A percentile compares a stretch with the other conserved stretches of the same genome.
Conservation (phyloP, 2,888 invertebrate genomes). For the Diaperis boleti region DNA sequence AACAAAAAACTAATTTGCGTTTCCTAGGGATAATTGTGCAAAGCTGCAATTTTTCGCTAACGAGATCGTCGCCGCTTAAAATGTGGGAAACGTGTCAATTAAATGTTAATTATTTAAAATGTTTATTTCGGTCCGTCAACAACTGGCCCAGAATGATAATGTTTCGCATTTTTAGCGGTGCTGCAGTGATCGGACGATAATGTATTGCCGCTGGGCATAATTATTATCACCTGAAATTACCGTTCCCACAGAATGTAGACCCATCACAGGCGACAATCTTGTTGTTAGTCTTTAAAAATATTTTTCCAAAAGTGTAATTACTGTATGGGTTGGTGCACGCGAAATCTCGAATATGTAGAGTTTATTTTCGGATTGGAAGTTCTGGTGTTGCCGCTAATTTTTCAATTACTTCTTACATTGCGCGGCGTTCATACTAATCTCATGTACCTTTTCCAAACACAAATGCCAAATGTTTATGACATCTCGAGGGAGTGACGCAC, state of each 20-base stretch:
- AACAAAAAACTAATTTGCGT: too few species aligned
- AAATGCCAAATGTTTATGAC: slow-evolving; percentile 54
- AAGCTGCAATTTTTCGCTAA: slow-evolving; percentile 15
- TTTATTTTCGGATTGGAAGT: too few species aligned
- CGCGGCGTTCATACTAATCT: slow-evolving; percentile 11
- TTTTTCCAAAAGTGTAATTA: too few species aligned
- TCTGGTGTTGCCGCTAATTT: too few species aligned
- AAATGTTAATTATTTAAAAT: slow-evolving; percentile 25
- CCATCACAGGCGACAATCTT: too few species aligned
- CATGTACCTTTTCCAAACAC: slow-evolving; percentile 43
- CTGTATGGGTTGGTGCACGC: slow-evolving; percentile 14
- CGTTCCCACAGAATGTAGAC: too few species aligned
- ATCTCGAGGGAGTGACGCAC: slow-evolving; percentile 55
- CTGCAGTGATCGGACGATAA: slow-evolving; percentile 4
- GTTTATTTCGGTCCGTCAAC: not conserved
- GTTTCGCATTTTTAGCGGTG: not conserved
- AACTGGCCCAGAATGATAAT: not conserved
- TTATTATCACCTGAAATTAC: slow-evolving; percentile 10
- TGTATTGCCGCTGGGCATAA: not conserved
- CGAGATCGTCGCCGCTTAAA: slow-evolving; percentile 7
- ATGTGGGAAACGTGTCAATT: slow-evolving; percentile 34
- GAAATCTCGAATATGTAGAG: slow-evolving; percentile 19
- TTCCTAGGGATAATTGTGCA: not conserved
- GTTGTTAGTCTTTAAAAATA: too few species aligned
- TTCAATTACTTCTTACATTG: slow-evolving; percentile 13